Percentiles rank a stretch among this genome's conserved stretches.
phyloP scores from a whole-genome alignment of 1,140 invertebrate genomes.

The Drosophila watanabei region DNA sequence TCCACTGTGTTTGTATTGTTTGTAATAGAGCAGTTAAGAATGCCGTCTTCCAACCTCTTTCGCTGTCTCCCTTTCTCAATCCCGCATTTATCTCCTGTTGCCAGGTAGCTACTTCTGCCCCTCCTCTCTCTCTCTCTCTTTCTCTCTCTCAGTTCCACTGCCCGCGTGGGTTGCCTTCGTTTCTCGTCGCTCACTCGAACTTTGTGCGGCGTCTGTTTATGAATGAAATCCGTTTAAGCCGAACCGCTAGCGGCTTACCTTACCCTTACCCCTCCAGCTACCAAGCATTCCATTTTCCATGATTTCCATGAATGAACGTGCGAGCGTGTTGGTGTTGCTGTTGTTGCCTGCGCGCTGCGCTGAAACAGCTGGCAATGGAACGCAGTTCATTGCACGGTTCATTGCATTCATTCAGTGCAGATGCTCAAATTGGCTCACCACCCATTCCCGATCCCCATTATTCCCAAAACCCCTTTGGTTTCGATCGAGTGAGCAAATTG shows the following conservation, averaged over 20 bases:
- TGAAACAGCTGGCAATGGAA: constrained; percentile 18
- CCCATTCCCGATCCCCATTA: background rate
- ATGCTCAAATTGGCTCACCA: constrained; percentile 29
- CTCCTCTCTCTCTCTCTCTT: background rate
- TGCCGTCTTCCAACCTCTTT: constrained; percentile 40
- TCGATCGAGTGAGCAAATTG: constrained; percentile 57
- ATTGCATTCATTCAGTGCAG: constrained; percentile 38
- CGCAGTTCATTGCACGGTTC: constrained; percentile 29
- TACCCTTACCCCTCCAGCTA: constrained; percentile 4
- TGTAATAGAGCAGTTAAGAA: constrained; percentile 74
- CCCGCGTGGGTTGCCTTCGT: constrained; percentile 7
- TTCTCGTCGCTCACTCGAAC: constrained; percentile 36
- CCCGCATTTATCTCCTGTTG: constrained; percentile 31
- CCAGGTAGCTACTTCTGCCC: constrained; percentile 39
- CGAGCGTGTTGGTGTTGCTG: constrained; percentile 9
- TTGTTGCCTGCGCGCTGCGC: background rate
- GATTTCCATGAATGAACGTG: constrained; percentile 41
- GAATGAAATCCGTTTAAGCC: constrained; percentile 57
- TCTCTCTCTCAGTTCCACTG: background rate
- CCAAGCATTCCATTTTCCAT: constrained; percentile 22
- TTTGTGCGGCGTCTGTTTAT: constrained; percentile 57
- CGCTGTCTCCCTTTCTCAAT: constrained; percentile 13
- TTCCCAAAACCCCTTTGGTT: constrained; percentile 27
- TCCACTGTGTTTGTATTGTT: constrained; percentile 35
- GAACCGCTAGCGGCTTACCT: constrained; percentile 41